These are phyloP conservation scores for Hydrocynus forskahlii DNA, from an alignment of 2,797 vertebrate species.

Conservation along the genomic window DNA sequence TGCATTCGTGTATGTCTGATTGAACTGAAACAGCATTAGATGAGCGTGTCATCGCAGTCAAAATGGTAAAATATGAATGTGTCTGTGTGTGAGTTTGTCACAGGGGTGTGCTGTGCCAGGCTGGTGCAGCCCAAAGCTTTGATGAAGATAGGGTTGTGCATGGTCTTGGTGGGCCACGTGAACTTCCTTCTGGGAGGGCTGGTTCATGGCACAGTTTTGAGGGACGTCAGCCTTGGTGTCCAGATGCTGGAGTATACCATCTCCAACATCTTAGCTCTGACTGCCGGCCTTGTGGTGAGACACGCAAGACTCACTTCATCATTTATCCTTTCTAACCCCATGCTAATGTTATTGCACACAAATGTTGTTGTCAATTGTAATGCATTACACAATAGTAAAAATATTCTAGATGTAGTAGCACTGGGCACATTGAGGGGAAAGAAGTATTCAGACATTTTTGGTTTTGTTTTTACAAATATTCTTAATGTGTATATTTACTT, in stretches of 20 bases:
- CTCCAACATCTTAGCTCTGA: slow-evolving; percentile 79
- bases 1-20: too few species aligned
- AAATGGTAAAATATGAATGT: neutral
- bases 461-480: neutral
- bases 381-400: neutral
- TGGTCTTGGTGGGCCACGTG: slow-evolving; percentile 87
- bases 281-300: slow-evolving; percentile 84
- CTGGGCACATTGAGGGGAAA: neutral
- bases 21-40: neutral
- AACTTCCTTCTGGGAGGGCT: slow-evolving; percentile 86
- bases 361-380: neutral
- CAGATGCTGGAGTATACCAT: slow-evolving; percentile 81
- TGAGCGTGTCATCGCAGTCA: neutral
- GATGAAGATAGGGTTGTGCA: slow-evolving; percentile 90
- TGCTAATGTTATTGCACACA: neutral
- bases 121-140: slow-evolving; percentile 76
- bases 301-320: slow-evolving; percentile 1
- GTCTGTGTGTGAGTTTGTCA: neutral
- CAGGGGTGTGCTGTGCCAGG: slow-evolving; percentile 73
- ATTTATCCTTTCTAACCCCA: neutral
- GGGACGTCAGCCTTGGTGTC: slow-evolving; percentile 76
- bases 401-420: neutral
- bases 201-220: slow-evolving; percentile 87
- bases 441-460: neutral
- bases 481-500: too few species aligned